A percentile compares a stretch with the other conserved stretches of the same genome.
phyloP scores from a whole-genome alignment of 2,113 vertebrate species.

The Accipiter virgatus region DNA sequence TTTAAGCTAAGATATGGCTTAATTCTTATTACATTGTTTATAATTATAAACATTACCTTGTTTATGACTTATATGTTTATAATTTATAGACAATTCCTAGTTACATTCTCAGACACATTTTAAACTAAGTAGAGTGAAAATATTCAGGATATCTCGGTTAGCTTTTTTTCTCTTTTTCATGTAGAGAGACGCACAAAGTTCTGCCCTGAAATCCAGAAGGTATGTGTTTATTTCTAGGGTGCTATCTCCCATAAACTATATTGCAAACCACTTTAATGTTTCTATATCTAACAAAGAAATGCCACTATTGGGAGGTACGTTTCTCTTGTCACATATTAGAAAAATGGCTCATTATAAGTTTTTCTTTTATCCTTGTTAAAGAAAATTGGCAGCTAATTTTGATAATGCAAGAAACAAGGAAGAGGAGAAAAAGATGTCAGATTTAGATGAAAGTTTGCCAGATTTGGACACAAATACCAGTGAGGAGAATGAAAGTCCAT shows the following conservation, averaged over 20 bases:
- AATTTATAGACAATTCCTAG: background rate
- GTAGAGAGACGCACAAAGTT: background rate
- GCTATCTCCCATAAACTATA: background rate
- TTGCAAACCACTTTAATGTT: background rate
- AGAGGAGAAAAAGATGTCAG: background rate
- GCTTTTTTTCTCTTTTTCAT: background rate
- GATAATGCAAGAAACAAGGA: background rate
- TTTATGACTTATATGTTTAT: too few relatives aligned
- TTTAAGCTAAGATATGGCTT: background rate
- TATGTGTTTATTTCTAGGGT: background rate
- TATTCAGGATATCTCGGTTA: background rate
- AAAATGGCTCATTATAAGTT: background rate
- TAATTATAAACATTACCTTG: too few relatives aligned
- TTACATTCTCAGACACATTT: background rate
- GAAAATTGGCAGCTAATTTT: constrained; percentile 56
- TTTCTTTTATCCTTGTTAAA: background rate
- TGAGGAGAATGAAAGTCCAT: background rate
- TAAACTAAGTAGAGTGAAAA: background rate
- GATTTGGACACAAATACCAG: background rate
- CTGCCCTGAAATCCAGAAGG: background rate
- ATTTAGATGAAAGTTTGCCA: background rate
- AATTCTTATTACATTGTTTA: background rate
- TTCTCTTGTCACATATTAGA: background rate
- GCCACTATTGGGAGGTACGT: background rate
- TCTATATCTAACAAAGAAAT: background rate